phyloP scores from a whole-genome alignment of 2,797 vertebrate genomes.

The Bovichtus variegatus region DNA sequence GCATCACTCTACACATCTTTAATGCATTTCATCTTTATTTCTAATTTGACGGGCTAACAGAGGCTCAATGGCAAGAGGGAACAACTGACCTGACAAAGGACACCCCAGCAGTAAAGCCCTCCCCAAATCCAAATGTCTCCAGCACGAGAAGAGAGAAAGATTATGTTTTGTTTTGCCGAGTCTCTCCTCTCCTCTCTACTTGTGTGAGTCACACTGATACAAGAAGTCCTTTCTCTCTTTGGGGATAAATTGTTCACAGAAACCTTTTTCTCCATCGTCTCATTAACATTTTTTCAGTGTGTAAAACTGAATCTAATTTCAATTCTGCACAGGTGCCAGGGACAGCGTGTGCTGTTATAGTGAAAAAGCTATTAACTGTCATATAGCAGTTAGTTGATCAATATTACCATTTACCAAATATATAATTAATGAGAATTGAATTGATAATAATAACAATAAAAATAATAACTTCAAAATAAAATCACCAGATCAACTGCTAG shows the following conservation, averaged over 20 bases:
- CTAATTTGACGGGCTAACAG: background rate
- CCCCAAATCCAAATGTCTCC: background rate
- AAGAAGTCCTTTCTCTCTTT: background rate
- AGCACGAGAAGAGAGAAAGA: background rate
- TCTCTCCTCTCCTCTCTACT: background rate
- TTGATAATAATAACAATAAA: no score
- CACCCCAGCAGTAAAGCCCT: background rate
- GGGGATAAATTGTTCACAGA: background rate
- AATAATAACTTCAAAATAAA: no score
- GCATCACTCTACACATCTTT: conserved; percentile 1
- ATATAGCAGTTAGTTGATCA: no score
- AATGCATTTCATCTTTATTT: background rate
- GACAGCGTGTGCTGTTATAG: no score
- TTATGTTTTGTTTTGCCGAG: background rate
- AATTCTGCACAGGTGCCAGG: background rate
- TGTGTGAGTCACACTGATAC: background rate
- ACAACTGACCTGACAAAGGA: conserved; percentile 16
- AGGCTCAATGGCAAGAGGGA: background rate
- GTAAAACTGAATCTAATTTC: background rate
- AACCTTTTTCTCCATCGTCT: background rate
- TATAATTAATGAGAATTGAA: no score
- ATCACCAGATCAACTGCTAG: no score
- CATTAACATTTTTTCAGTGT: conserved; percentile 3
- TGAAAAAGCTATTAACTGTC: no score
- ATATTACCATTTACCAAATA: no score